Evolutionary conservation across 2,888 invertebrate genomes (phyloP).

Genomic region (Trissonchulus latispiculum): DNA sequence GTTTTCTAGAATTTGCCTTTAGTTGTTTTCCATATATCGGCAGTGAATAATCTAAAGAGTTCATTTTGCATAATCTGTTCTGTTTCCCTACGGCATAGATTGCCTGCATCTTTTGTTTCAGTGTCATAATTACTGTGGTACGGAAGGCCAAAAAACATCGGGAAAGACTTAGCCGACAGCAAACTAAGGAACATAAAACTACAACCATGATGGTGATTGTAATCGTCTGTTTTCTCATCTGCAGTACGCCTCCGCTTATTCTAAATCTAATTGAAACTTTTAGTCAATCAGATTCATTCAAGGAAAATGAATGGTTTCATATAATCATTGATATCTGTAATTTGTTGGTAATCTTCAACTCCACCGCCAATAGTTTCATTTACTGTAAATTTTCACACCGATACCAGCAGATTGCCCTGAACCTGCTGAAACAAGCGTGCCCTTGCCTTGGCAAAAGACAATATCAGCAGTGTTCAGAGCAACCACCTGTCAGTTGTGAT

Average conservation of each 20-base stretch:
- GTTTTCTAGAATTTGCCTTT: too few relatives aligned
- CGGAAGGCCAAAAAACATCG: neutral
- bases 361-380: constrained; percentile 1
- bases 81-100: too few relatives aligned
- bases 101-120: neutral
- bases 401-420: neutral
- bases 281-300: neutral
- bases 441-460: too few relatives aligned
- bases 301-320: constrained; percentile 2
- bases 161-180: neutral
- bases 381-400: constrained; percentile 9
- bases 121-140: constrained; percentile 6
- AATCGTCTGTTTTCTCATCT: constrained; percentile 9
- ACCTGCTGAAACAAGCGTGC: neutral
- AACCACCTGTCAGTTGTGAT: too few relatives aligned
- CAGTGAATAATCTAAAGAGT: too few relatives aligned
- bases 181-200: constrained; percentile 6
- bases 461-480: too few relatives aligned
- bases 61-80: too few relatives aligned
- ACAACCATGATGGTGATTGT: constrained; percentile 12
- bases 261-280: constrained; percentile 1
- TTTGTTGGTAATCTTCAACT: constrained; percentile 10
- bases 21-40: too few relatives aligned
- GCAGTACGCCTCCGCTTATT: constrained; percentile 14
- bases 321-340: constrained; percentile 16